Base-by-base conservation (phyloP, 2,888 invertebrate genomes). In the Podabrus alpinus region DNA sequence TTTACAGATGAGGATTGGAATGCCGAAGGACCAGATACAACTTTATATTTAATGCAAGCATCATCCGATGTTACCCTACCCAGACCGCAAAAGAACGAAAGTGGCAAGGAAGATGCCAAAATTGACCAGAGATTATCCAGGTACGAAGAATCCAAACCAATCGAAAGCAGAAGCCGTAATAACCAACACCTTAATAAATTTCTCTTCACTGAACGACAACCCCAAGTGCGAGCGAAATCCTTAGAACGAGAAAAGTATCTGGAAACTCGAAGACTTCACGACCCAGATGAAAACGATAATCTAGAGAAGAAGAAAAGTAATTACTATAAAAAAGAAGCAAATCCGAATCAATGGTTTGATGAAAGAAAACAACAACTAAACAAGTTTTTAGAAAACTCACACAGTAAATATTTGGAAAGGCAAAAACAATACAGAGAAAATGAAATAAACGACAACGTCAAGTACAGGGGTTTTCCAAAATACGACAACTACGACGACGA, bases 1-100 rank as follows among this genome's bases (percentile, higher is more conserved):
- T 19, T 91, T 91, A 9, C 90, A 94, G 94, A 94, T 87, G 94
- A 94, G 82, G 94, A 94, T 84, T 94, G 94, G 94, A 92, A 90
- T 66, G 90, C 90, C 77, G 91, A 92, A 80, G 90, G 91, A 15
- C 90, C 90, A 10, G 89, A 89, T 76, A 88, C 88, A 29, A 86
- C 89, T 1, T 82, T 89, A 68, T 92, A 92, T 84, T 88, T 92
- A 86, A 91, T 92, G 89, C 90, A 90, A 81, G 89, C 89, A 79
- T 89, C 89, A 0, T 89, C 90, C 82, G 86, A 82, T 76, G 83
- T 85, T 69, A 85, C 83, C 74, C 79, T 83, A 75, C 85, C 84
- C 59, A 84, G 84, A 81, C 86, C 81, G 79, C 78, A 79, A 45
- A 78, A 77, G 45, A 29, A 64, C 61, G 76, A 87, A 73, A 85